A percentile compares a stretch with the other conserved stretches of the same genome.
These are phyloP conservation scores for Stegastes partitus DNA, from an alignment of 2,113 vertebrate genomes.

Conservation along the genomic window DNA sequence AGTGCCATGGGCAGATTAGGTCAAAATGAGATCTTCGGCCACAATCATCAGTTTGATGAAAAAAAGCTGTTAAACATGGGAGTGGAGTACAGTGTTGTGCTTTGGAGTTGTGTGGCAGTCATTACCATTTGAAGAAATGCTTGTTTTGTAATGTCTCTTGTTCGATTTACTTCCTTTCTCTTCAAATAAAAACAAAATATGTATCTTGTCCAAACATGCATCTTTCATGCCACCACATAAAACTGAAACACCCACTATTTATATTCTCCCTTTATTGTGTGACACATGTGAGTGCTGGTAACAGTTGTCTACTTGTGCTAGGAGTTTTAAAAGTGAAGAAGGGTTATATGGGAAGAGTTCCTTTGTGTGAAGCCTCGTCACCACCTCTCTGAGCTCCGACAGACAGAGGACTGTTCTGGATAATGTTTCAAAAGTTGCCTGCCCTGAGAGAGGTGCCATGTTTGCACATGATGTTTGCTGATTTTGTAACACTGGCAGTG, in stretches of 20 bases:
- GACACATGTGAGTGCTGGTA: not conserved
- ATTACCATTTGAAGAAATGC: too few species aligned
- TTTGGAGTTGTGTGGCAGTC: too few species aligned
- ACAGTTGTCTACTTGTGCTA: constrained; percentile 74
- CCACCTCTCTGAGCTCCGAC: constrained; percentile 84
- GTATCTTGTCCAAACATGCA: not conserved
- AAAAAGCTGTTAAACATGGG: too few species aligned
- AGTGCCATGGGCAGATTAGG: too few species aligned
- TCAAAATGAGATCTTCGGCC: too few species aligned
- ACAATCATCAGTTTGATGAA: too few species aligned
- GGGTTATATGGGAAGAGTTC: constrained; percentile 95
- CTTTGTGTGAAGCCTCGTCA: constrained; percentile 87
- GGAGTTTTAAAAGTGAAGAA: constrained; percentile 88
- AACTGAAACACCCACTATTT: not conserved
- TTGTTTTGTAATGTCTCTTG: not conserved
- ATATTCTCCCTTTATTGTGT: not conserved
- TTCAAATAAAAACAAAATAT: not conserved
- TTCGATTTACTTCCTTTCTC: not conserved
- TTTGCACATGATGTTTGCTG: not conserved
- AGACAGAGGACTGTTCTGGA: constrained; percentile 82
- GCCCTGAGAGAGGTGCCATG: not conserved
- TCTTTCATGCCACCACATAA: not conserved
- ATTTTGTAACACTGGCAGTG: not conserved
- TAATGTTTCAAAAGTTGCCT: not conserved
- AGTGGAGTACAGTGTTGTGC: too few species aligned